Conservation (phyloP, 2,888 invertebrate species). For the Diaprepes abbreviatus region DNA sequence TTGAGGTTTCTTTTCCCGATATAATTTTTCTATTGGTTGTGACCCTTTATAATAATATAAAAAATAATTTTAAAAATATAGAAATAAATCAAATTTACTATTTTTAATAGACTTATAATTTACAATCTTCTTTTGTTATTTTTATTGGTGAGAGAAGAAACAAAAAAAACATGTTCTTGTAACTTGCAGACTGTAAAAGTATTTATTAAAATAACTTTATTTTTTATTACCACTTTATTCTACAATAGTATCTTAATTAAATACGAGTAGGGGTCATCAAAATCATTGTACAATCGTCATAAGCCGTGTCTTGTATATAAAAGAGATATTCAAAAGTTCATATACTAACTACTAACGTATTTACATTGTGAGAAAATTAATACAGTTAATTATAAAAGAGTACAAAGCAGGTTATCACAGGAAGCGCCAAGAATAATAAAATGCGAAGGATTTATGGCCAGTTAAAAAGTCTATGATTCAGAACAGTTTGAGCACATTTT, state of each 20-base stretch:
- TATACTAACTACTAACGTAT: neutral
- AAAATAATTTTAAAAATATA: too few species aligned
- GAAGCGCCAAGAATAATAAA: neutral
- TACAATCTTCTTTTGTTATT: too few species aligned
- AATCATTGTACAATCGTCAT: neutral
- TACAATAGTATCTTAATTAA: neutral
- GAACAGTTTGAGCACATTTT: constrained; percentile 17
- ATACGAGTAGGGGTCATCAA: neutral
- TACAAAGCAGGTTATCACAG: constrained; percentile 15
- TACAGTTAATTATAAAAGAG: neutral
- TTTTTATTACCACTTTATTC: too few species aligned
- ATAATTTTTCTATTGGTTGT: too few species aligned
- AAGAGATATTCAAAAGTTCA: neutral
- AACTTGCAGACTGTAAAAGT: neutral
- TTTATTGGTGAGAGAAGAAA: too few species aligned
- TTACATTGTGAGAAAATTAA: neutral
- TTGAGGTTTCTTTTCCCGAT: too few species aligned
- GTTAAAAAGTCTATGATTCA: too few species aligned
- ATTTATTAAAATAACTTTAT: neutral
- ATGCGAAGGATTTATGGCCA: too few species aligned
- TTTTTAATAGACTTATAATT: too few species aligned
- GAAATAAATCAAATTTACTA: too few species aligned
- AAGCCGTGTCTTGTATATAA: neutral
- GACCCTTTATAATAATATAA: too few species aligned
- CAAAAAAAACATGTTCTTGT: too few species aligned